Evolutionary conservation across 2,797 vertebrate species (phyloP).

Genomic region (Orientallactaga sibirica): DNA sequence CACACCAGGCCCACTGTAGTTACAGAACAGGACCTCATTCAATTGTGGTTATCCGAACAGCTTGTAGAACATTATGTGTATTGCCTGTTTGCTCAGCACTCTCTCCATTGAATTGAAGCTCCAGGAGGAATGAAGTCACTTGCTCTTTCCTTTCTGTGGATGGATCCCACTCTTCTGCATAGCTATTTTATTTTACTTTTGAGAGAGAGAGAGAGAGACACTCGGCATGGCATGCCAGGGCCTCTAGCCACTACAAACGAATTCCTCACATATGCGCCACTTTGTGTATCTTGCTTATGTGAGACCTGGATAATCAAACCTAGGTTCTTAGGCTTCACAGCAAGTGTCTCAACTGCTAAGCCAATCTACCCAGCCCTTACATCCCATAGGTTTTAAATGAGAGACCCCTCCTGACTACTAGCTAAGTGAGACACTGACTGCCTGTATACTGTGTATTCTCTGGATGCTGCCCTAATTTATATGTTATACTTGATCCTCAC

Average conservation of each 20-base stretch:
- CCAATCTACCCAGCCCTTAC: no score
- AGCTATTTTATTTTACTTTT: neutral
- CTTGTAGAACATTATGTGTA: neutral
- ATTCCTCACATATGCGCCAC: no score
- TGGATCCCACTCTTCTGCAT: neutral
- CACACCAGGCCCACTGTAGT: accelerated
- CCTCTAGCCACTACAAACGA: no score
- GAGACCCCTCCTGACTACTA: neutral
- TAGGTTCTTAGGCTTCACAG: no score
- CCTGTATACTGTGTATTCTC: neutral
- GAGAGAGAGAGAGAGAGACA: no score
- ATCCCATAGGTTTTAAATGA: neutral
- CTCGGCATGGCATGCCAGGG: no score
- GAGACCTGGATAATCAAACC: no score
- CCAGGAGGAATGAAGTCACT: accelerated
- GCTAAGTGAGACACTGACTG: neutral
- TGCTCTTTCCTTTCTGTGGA: neutral
- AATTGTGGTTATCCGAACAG: neutral
- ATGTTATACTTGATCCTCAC: neutral
- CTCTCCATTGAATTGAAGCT: accelerated
- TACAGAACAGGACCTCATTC: neutral
- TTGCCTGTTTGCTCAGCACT: neutral
- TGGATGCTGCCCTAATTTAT: neutral
- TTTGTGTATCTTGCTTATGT: no score
- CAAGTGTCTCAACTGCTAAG: no score